Percentiles rank a stretch among this genome's conserved stretches.
Evolutionary conservation across 2,888 invertebrate species (phyloP).

Genomic region (Sinohyriopsis cumingii): DNA sequence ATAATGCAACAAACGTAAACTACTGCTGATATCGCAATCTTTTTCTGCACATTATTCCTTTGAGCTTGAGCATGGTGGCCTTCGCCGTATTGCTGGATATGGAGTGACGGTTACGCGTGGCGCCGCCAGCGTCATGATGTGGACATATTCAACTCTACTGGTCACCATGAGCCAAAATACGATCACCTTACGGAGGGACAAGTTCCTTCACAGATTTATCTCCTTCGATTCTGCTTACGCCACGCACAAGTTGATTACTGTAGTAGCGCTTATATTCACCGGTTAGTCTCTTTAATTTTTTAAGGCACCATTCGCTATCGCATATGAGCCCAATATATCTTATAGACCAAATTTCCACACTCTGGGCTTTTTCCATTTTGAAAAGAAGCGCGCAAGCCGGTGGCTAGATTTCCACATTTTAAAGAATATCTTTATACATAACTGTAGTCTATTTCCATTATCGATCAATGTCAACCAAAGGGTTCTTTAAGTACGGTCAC

Average conservation of each 20-base stretch:
- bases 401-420: too few species aligned
- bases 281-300: constrained; percentile 64
- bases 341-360: too few species aligned
- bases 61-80: constrained; percentile 77
- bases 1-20: too few species aligned
- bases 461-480: too few species aligned
- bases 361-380: too few species aligned
- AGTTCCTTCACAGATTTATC: constrained; percentile 75
- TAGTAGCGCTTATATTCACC: constrained; percentile 76
- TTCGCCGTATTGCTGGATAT: constrained; percentile 77
- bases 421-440: too few species aligned
- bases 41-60: constrained; percentile 74
- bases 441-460: too few species aligned
- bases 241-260: constrained; percentile 78
- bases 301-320: too few species aligned
- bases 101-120: constrained; percentile 78
- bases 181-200: constrained; percentile 77
- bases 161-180: constrained; percentile 78
- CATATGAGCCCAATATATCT: too few species aligned
- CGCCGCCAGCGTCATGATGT: constrained; percentile 79
- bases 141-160: constrained; percentile 76
- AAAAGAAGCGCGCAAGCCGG: too few species aligned
- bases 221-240: constrained; percentile 77
- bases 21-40: too few species aligned
- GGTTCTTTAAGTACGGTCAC: too few species aligned